Conservation (phyloP, 2,113 vertebrate genomes). For the Carlito syrichta region DNA sequence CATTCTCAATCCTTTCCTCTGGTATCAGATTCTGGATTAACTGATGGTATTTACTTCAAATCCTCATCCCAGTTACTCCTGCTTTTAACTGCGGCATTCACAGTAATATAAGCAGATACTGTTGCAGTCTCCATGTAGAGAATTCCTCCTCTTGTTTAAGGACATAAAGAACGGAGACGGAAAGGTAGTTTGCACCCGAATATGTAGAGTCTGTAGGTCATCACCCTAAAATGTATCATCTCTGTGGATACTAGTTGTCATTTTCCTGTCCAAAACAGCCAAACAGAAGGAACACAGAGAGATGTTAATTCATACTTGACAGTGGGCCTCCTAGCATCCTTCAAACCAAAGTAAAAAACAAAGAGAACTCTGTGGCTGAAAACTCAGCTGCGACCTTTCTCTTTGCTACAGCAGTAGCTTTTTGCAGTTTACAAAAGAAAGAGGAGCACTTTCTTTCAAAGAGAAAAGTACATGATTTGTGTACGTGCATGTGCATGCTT, state of each 20-base stretch:
- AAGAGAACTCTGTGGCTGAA: not conserved
- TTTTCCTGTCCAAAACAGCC: not conserved
- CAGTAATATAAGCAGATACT: slow-evolving; percentile 23
- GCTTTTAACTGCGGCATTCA: not conserved
- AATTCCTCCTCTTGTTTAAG: slow-evolving; percentile 27
- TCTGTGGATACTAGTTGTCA: not conserved
- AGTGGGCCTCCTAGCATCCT: not conserved
- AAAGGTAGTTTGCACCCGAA: slow-evolving; percentile 22
- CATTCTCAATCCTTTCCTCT: not conserved
- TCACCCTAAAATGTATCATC: not conserved
- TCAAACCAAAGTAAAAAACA: not conserved
- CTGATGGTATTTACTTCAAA: not conserved
- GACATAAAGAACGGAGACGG: not conserved
- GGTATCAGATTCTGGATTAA: not conserved
- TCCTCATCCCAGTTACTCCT: not conserved
- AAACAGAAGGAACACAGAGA: not conserved
- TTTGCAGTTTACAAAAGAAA: not conserved
- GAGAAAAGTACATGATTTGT: not conserved
- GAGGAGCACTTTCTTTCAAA: not conserved
- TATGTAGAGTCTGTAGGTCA: not conserved
- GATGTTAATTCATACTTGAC: not conserved
- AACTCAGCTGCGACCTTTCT: not conserved
- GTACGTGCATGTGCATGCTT: not conserved
- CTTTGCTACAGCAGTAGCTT: not conserved
- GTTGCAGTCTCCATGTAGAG: not conserved